Percentiles rank a stretch among this genome's conserved stretches.
Evolutionary conservation across 2,888 invertebrate genomes (phyloP).

Genomic region (Hydriomena furcata): DNA sequence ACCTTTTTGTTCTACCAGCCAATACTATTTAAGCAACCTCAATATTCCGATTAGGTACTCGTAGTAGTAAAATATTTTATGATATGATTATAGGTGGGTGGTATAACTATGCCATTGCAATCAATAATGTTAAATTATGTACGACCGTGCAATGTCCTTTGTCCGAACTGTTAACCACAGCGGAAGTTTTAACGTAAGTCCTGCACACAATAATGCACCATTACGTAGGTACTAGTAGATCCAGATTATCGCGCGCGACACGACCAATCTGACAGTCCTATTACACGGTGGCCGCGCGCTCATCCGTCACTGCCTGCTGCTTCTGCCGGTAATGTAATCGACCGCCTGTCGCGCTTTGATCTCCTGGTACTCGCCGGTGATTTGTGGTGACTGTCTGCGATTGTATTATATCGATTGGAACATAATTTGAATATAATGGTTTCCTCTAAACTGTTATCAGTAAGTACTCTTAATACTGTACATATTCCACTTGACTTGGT

Average conservation of each 20-base stretch:
- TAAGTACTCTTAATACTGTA: no score
- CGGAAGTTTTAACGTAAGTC: no score
- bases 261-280: slow-evolving; percentile 51
- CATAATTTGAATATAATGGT: background rate
- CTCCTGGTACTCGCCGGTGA: slow-evolving; percentile 41
- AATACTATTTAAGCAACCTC: no score
- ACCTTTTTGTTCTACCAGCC: no score
- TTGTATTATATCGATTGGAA: slow-evolving; percentile 1
- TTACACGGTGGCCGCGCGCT: slow-evolving; percentile 56
- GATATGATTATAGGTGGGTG: no score
- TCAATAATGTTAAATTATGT: slow-evolving; percentile 12
- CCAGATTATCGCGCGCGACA: slow-evolving; percentile 15
- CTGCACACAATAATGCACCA: no score
- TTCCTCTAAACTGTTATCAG: background rate
- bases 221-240: background rate
- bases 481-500: no score
- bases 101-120: slow-evolving; percentile 5
- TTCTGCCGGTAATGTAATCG: slow-evolving; percentile 31
- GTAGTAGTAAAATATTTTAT: no score
- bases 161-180: no score
- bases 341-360: slow-evolving; percentile 40
- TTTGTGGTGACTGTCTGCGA: slow-evolving; percentile 24
- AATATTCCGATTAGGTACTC: no score
- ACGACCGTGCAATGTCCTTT: slow-evolving; percentile 3
- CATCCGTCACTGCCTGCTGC: slow-evolving; percentile 47